Base-by-base conservation (phyloP, 2,888 invertebrate genomes). In the Thumatha senex region DNA sequence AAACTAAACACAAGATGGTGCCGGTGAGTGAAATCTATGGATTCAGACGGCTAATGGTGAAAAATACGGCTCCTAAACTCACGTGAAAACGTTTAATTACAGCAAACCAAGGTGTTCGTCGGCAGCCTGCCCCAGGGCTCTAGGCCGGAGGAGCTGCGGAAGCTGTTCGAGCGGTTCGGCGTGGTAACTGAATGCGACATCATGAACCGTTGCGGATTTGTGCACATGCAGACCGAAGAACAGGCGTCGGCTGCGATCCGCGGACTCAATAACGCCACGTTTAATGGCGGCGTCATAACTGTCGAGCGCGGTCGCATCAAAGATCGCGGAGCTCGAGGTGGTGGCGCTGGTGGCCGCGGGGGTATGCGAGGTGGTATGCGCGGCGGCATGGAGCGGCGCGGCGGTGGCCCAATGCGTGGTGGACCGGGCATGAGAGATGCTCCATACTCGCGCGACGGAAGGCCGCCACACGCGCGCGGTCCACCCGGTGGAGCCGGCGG, bases 151-250 rank as follows among this genome's bases (percentile, higher is more conserved):
- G 97, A 98, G 72, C 92, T 98, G 40, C 93, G 96, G 41, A 94
- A 94, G 62, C 90, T 98, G 44, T 98, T 98, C 88, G 95, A 96
- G 65, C 95, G 96, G 46, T 97, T 95, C 84, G 98, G 98, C 40
- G 93, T 93, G 49, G 98, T 98, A 7, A 96, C 96, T 13, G 98
- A 98, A 85, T 98, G 98, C 84, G 98, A 98, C 80, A 96, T 98
- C 52, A 96, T 98, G 92, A 98, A 98, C 82, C 95, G 97, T 56
- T 98, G 97, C 84, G 98, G 98, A 9, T 98, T 98, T 89, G 96
- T 98, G 44, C 98, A 98, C 85, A 95, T 97, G 95, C 95, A 96
- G 76, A 95, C 95, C 14, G 94, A 94, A 71, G 95, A 96, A 46
- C 95, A 97, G 83, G 98, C 98, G 2, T 93, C 94, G 40, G 94